Percentiles rank a stretch among this genome's conserved stretches.
phyloP scores from a whole-genome alignment of 1,140 invertebrate genomes.

The Pectinophora gossypiella region DNA sequence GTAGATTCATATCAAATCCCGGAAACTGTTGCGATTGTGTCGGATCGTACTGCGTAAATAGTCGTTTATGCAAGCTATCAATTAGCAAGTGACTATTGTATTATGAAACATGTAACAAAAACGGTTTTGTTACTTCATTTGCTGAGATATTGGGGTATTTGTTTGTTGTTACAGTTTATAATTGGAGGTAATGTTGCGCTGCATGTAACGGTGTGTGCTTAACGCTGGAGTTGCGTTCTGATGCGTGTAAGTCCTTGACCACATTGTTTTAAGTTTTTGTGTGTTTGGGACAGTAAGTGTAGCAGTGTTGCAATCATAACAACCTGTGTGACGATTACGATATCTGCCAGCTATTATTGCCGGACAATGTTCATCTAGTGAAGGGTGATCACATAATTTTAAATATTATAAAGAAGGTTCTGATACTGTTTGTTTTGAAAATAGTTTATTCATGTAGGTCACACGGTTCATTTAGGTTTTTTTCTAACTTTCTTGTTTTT shows the following conservation, averaged over 20 bases:
- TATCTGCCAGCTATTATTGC: slow-evolving; percentile 6
- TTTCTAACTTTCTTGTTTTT: no score
- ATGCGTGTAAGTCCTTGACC: slow-evolving; percentile 18
- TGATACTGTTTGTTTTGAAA: no score
- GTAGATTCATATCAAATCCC: slow-evolving; percentile 47
- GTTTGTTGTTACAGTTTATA: slow-evolving; percentile 4
- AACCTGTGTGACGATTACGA: slow-evolving; percentile 25
- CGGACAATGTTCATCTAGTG: neutral
- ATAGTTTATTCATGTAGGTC: no score
- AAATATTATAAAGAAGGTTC: no score
- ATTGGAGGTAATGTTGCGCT: slow-evolving; percentile 17
- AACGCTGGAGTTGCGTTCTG: neutral
- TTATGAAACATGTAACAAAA: slow-evolving; percentile 46
- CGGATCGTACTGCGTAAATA: slow-evolving; percentile 35
- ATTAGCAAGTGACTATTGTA: slow-evolving; percentile 63
- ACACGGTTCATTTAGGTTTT: no score
- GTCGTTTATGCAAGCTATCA: slow-evolving; percentile 64
- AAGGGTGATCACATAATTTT: no score
- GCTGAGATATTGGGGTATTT: neutral
- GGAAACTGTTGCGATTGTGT: slow-evolving; percentile 50
- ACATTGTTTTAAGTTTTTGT: slow-evolving; percentile 16
- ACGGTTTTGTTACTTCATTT: slow-evolving; percentile 2
- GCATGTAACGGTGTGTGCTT: slow-evolving; percentile 1
- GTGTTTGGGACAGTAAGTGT: slow-evolving; percentile 5
- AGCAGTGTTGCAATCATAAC: slow-evolving; percentile 19